Conservation (phyloP, 2,888 invertebrate species). For the Nemurella pictetii region DNA sequence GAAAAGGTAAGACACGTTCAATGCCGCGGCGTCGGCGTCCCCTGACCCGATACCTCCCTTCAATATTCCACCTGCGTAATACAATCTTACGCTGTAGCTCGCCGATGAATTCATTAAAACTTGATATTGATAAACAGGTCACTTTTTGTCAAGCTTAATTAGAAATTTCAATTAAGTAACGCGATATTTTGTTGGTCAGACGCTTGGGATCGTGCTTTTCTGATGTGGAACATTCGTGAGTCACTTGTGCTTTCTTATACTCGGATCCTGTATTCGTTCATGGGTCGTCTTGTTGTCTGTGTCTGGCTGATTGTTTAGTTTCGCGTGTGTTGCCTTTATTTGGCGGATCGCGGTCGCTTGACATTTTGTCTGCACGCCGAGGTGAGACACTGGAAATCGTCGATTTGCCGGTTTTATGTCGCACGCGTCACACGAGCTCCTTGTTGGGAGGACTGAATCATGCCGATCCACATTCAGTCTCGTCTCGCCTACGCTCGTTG, state of each 20-base stretch:
- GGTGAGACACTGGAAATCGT: background rate
- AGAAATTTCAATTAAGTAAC: background rate
- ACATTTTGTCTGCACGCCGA: background rate
- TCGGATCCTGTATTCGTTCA: background rate
- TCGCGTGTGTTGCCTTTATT: background rate
- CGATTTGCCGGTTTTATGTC: background rate
- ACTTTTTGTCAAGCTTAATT: background rate
- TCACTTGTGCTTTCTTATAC: background rate
- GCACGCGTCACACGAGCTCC: background rate
- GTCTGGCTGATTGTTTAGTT: background rate
- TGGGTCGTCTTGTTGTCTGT: background rate
- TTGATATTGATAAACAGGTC: background rate
- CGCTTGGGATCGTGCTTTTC: background rate
- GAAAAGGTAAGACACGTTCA: constrained; percentile 53
- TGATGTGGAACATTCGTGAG: background rate
- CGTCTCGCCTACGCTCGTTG: background rate
- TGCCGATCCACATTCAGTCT: background rate
- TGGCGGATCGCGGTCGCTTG: background rate
- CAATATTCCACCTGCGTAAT: background rate
- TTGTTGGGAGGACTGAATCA: background rate
- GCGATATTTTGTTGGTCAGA: background rate
- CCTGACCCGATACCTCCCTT: background rate
- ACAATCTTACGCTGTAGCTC: background rate
- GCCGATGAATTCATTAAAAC: background rate
- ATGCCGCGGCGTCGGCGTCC: background rate